Base-by-base conservation (phyloP, 1,140 invertebrate species). In the Teleogryllus occipitalis region DNA sequence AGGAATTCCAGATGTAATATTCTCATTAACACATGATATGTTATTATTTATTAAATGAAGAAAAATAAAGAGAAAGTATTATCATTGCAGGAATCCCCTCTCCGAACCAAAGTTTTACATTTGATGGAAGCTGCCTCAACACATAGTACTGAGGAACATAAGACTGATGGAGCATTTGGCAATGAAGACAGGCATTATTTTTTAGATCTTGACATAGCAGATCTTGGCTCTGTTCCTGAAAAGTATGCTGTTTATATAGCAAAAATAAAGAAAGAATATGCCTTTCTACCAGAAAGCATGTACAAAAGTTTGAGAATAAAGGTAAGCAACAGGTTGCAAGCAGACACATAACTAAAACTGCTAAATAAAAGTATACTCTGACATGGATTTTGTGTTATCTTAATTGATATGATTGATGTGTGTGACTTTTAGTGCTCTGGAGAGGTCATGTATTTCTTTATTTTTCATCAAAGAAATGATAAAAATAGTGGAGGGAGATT, bases 91-190 rank as follows among this genome's bases (percentile, higher is more conserved):
- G 85, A 88, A 76, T 83, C 84, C 46, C 83, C 85, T 80, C 82
- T 90, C 75, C 85, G 84, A 76, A 84, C 84, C 76, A 85, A 89
- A 82, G 88, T 90, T 7, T 85, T 86, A 78, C 83, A 85, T 49
- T 83, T 91, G 74, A 85, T 91, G 15, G 84, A 88, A 82, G 85
- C 88, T 77, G 86, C 87, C 7, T 85, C 87, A 39, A 89, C 87
- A 18, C 88, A 90, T 80, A 89, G 89, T 81, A 91, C 90, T 8
- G 90, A 91, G 72, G 90, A 89, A 76, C 89, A 91, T 83, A 89
- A 89, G 83, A 86, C 86, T 21, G 86, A 86, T 39, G 89, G 87
- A 77, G 84, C 84, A 39, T 90, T 84, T 82, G 90, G 90, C n/a
- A 83, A 83, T 76, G 89, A 90, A 76, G 90, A 91, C 83, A 85